phyloP scores from a whole-genome alignment of 2,113 vertebrate species.

The Callochromis pleurospilus region DNA sequence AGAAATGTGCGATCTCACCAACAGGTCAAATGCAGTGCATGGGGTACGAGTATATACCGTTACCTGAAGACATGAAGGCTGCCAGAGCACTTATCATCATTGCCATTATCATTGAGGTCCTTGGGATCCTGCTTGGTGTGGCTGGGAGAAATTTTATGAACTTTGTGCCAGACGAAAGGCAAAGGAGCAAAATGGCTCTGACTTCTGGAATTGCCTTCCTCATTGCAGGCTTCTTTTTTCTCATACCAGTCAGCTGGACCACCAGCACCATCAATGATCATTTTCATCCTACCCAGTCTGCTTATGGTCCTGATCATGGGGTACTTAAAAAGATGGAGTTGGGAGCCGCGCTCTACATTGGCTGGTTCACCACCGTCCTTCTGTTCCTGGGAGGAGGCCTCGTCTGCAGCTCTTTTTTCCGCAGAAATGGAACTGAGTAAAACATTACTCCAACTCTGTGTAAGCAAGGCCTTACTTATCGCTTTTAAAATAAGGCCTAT shows the following conservation, averaged over 20 bases:
- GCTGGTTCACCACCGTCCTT: conserved; percentile 72
- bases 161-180: conserved; percentile 40
- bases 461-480: background rate
- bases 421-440: conserved; percentile 27
- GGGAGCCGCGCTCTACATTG: conserved; percentile 78
- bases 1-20: conserved; percentile 54
- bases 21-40: conserved; percentile 60
- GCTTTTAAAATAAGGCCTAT: background rate
- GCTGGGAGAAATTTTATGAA: conserved; percentile 67
- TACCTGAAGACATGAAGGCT: background rate
- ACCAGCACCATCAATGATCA: conserved; percentile 74
- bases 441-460: conserved; percentile 38
- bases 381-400: conserved; percentile 73
- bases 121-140: conserved; percentile 54
- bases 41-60: fast-evolving
- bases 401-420: conserved; percentile 74
- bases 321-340: conserved; percentile 60
- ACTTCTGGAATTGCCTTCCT: conserved; percentile 63
- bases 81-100: conserved; percentile 58
- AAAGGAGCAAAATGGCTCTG: conserved; percentile 53
- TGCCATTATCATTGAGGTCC: conserved; percentile 51
- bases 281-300: conserved; percentile 72
- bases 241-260: conserved; percentile 79
- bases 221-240: conserved; percentile 64
- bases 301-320: background rate